Base-by-base conservation (phyloP, 2,888 invertebrate species). In the Parnassius glacialis region DNA sequence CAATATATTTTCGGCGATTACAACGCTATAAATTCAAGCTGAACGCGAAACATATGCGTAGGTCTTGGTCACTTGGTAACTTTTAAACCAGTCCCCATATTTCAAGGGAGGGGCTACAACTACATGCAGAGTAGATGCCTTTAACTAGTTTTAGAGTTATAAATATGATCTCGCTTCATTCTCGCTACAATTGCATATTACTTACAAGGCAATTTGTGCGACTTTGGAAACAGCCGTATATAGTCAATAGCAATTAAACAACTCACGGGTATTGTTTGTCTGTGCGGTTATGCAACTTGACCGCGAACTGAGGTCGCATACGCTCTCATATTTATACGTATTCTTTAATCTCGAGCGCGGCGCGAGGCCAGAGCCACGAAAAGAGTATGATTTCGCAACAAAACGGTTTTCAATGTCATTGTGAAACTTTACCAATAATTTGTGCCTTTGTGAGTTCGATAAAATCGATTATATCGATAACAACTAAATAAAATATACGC, bases 321-420 rank as follows among this genome's bases (percentile, higher is more conserved):
- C 85, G 88, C 87, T 90, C 90, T 89, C 89, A 87, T 90, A 88
- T 89, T 88, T 89, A 84, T 85, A 88, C 85, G 87, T 89, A 89
- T 89, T 90, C 90, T 89, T 90, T 87, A 85, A 87, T 90, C 87
- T 86, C 81, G 75, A 79, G 77, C 75, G 78, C 80, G 78, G 68
- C 75, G 69, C 79, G 81, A 84, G 81, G 84, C 84, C 89, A 76
- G 78, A 81, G 81, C 77, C 83, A 86, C 89, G 80, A 89, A 90
- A 90, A 90, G 84, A 86, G 83, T 84, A 85, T 79, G 79, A 83
- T 90, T 90, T 90, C 90, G 90, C 88, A 90, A 90, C 80, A 66
- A 73, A 75, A 72, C 80, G 71, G 71, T 77, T 79, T 88, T 88
- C 91, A 91, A 90, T 91, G 90, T 90, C 90, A 89, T 75, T 83